Base-by-base conservation (phyloP, 64 coral and sea anemone genomes). In the Pocillopora damicornis region DNA sequence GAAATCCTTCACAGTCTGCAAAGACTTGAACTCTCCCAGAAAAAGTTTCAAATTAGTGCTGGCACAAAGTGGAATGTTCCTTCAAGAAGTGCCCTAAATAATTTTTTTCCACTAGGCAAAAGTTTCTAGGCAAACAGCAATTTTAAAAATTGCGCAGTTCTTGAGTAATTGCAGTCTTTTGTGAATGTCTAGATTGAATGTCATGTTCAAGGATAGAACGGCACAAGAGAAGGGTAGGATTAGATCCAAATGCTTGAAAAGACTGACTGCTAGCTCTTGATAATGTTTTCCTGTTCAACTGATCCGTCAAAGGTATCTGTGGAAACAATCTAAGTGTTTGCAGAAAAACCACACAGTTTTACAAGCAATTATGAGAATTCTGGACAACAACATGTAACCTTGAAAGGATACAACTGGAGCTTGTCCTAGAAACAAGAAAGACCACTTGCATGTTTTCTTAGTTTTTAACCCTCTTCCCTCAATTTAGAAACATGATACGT, bases 181-280 rank as follows among this genome's bases (percentile, higher is more conserved):
- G 75, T 45, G n/a, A 77, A 77, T 38, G 42, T 85, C 81, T 69
- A 37, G 65, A 58, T 72, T 23, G 68, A 85, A 85, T 71, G 81
- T 85, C 81, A 85, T 72, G 64, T 85, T 85, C 81, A 85, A 85
- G 81, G 62, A 66, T 73, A 72, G 23, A 85, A 30, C 22, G 38
- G 81, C 81, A 85, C 64, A 72, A 85, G 12, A 72, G 18, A 85
- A 37, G 72, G 81, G 69, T 72, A 58, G 16, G 64, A 23, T 72
- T 85, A 85, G 57, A 85, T 85, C 81, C 81, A 85, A 85, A 85
- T 72, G 81, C 81, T 85, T 85, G 81, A 42, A 85, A 85, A 85
- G 64, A 72, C 81, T 56, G 64, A 85, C 81, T 85, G 81, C 30
- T 51, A 51, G 42, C 3, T 23, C 81, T 85, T 85, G 80, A 63